These are phyloP conservation scores for Plusia festucae DNA, from an alignment of 2,888 invertebrate genomes.

Conservation along the genomic window DNA sequence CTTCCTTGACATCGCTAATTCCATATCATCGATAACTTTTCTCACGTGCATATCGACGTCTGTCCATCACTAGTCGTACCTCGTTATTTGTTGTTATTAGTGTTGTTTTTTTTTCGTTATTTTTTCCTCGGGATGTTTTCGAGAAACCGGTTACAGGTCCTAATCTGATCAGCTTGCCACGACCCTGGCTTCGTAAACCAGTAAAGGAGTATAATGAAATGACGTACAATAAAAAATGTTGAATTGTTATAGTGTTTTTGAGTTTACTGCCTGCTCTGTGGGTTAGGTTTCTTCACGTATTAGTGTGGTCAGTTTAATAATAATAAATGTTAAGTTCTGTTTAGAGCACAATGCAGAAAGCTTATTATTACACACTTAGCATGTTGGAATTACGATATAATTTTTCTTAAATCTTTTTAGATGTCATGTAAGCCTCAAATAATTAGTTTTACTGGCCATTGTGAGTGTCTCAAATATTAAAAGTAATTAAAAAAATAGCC, in stretches of 20 bases:
- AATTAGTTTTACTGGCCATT: too few species aligned
- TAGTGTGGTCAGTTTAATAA: constrained; percentile 22
- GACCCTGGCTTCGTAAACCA: constrained; percentile 70
- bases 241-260: constrained; percentile 57
- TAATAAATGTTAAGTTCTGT: constrained; percentile 9
- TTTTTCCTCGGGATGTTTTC: constrained; percentile 82
- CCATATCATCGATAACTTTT: constrained; percentile 63
- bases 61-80: constrained; percentile 70
- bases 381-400: too few species aligned
- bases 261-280: constrained; percentile 55
- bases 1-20: constrained; percentile 40
- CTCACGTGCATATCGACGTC: constrained; percentile 65
- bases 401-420: too few species aligned
- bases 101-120: constrained; percentile 79
- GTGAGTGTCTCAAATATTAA: too few species aligned
- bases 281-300: constrained; percentile 42
- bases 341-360: not conserved
- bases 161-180: constrained; percentile 87
- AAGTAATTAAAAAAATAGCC: too few species aligned
- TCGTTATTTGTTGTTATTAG: constrained; percentile 90
- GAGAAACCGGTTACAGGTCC: constrained; percentile 81
- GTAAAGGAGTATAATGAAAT: constrained; percentile 65
- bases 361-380: not conserved
- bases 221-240: constrained; percentile 64
- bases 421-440: too few species aligned